phyloP scores from a whole-genome alignment of 2,888 invertebrate species.

The Netelia inedita region DNA sequence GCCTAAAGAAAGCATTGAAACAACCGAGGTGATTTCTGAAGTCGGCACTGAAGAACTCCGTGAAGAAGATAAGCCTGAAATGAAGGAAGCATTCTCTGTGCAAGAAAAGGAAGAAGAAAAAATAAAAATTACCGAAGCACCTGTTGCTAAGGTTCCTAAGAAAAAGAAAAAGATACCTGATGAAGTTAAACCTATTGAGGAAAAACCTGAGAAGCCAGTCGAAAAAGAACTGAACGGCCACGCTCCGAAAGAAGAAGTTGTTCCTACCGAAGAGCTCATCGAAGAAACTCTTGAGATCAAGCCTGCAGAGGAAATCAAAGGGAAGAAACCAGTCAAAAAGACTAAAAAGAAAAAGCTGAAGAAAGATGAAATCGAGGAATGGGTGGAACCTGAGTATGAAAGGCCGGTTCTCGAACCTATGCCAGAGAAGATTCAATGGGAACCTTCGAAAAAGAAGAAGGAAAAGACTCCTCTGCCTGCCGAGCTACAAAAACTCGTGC shows the following conservation, averaged over 20 bases:
- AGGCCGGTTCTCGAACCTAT: constrained; percentile 83
- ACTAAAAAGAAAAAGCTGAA: constrained; percentile 73
- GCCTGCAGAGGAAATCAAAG: constrained; percentile 68
- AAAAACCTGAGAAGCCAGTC: constrained; percentile 75
- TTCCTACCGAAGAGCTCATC: constrained; percentile 58
- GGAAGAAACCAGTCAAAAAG: constrained; percentile 72
- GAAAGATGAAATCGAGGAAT: constrained; percentile 77
- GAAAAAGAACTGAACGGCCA: constrained; percentile 72
- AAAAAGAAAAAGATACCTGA: constrained; percentile 75
- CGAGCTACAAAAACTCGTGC: constrained; percentile 79
- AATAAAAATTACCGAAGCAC: constrained; percentile 80
- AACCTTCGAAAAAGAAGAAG: constrained; percentile 79
- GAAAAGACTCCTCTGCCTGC: constrained; percentile 73
- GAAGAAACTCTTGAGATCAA: constrained; percentile 66
- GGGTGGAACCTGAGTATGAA: constrained; percentile 83
- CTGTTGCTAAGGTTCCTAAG: constrained; percentile 69
- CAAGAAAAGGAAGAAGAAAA: constrained; percentile 77
- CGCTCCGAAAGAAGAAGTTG: constrained; percentile 57
- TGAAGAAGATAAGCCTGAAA: constrained; percentile 62
- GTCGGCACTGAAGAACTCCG: constrained; percentile 72
- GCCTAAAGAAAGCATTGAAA: constrained; percentile 74
- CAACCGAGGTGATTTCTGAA: constrained; percentile 72
- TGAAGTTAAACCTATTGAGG: constrained; percentile 81
- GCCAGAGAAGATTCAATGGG: constrained; percentile 83
- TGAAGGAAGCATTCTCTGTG: constrained; percentile 63